Conservation (phyloP, 2,888 invertebrate species). For the Acleris sparsana region DNA sequence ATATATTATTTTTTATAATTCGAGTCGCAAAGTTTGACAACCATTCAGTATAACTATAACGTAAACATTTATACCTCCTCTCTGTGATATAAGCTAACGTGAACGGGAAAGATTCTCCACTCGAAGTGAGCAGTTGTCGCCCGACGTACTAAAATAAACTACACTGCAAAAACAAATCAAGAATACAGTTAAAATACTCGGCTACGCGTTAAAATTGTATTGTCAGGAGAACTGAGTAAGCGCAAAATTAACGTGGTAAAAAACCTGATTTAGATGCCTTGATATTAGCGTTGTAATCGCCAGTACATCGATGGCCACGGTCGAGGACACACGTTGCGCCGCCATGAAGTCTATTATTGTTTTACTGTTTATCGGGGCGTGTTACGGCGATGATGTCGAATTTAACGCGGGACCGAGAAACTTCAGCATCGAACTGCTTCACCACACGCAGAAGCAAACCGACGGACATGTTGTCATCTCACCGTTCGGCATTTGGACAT, state of each 20-base stretch:
- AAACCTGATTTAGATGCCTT: slow-evolving; percentile 43
- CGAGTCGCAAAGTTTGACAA: no score
- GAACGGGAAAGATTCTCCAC: no score
- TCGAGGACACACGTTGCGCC: slow-evolving; percentile 44
- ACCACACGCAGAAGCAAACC: slow-evolving; percentile 65
- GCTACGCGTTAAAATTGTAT: not conserved
- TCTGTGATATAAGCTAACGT: no score
- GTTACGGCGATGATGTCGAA: slow-evolving; percentile 58
- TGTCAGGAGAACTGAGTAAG: not conserved
- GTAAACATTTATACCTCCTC: no score
- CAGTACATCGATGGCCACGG: slow-evolving; percentile 58
- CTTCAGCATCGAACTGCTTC: slow-evolving; percentile 72
- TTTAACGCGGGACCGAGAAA: slow-evolving; percentile 71
- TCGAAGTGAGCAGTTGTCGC: no score
- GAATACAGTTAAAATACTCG: slow-evolving; percentile 3
- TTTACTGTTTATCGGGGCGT: slow-evolving; percentile 55
- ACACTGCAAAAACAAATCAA: not conserved
- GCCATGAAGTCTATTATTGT: slow-evolving; percentile 57
- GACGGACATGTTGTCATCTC: slow-evolving; percentile 74
- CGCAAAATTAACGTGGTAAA: slow-evolving; percentile 23
- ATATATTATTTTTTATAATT: no score
- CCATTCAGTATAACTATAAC: no score
- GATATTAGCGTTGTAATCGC: slow-evolving; percentile 58
- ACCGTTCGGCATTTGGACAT: slow-evolving; percentile 78
- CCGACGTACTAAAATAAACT: no score